phyloP scores from a whole-genome alignment of 64 coral and sea anemone species.

The Pachyseris speciosa region DNA sequence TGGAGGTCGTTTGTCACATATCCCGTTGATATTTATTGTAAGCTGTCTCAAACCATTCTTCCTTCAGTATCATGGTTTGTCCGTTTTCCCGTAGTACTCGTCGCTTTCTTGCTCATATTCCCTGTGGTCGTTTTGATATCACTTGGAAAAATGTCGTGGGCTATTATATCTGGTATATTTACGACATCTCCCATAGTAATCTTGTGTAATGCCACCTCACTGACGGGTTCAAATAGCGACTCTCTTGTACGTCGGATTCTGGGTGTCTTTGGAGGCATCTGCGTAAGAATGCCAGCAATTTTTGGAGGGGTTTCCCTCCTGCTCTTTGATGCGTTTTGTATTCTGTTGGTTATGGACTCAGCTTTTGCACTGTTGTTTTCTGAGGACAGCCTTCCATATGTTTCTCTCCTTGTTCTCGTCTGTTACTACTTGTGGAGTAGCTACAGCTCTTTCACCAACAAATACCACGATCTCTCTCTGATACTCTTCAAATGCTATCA shows the following conservation, averaged over 20 bases:
- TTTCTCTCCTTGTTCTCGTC: not conserved
- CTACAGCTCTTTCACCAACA: constrained; percentile 18
- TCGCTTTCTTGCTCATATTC: not conserved
- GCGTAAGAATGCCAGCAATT: too few species aligned
- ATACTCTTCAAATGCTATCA: not conserved
- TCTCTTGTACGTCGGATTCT: too few species aligned
- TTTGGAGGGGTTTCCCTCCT: too few species aligned
- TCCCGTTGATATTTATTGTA: not conserved
- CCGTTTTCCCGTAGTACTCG: not conserved
- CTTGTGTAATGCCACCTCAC: too few species aligned
- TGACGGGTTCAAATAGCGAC: too few species aligned
- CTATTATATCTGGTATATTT: not conserved
- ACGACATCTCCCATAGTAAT: too few species aligned
- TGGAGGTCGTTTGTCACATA: not conserved
- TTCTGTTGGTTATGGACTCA: not conserved
- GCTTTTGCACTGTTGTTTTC: not conserved
- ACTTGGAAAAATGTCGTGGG: not conserved
- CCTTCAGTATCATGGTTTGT: not conserved
- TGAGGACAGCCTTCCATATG: not conserved
- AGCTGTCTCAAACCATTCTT: not conserved
- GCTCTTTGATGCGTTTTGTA: not conserved
- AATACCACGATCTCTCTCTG: constrained; percentile 18
- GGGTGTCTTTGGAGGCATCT: too few species aligned
- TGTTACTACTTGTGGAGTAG: not conserved
- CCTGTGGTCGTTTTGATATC: not conserved